Percentiles rank a stretch among this genome's conserved stretches.
phyloP scores from a whole-genome alignment of 2,888 invertebrate genomes.

The Malthinus seriepunctatus region DNA sequence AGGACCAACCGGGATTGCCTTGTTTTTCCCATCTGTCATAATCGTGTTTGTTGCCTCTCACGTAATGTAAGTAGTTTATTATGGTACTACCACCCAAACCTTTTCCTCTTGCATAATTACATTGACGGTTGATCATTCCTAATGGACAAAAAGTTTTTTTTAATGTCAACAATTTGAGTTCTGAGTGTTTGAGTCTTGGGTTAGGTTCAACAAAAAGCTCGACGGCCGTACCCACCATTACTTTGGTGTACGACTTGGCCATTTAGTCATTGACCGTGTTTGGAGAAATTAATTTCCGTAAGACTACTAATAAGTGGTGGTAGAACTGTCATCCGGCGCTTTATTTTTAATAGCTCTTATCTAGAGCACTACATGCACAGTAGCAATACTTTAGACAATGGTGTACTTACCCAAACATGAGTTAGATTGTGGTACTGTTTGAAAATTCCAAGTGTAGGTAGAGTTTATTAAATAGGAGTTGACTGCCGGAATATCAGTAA shows the following conservation, averaged over 20 bases:
- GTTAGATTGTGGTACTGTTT: slow-evolving; percentile 10
- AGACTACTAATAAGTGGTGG: no score
- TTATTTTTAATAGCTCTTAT: no score
- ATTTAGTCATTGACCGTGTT: no score
- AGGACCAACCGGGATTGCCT: slow-evolving; percentile 55
- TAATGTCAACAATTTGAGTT: no score
- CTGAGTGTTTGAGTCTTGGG: no score
- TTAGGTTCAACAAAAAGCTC: no score
- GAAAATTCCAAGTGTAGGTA: slow-evolving; percentile 8
- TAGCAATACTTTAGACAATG: no score
- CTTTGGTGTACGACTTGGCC: no score
- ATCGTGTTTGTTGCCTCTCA: slow-evolving; percentile 32
- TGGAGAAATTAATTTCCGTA: no score
- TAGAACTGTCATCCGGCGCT: no score
- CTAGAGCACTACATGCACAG: no score
- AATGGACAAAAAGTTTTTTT: background rate
- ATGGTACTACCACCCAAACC: slow-evolving; percentile 29
- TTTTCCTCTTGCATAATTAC: slow-evolving; percentile 1
- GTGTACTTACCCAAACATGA: background rate
- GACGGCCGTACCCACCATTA: no score
- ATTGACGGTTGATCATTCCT: background rate
- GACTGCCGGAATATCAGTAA: slow-evolving; percentile 10
- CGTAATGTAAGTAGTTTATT: slow-evolving; percentile 31
- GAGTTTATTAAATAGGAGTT: background rate
- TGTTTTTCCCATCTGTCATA: slow-evolving; percentile 30